These are phyloP conservation scores for Trachelus tabidus DNA, from an alignment of 2,888 invertebrate genomes.

Conservation along the genomic window DNA sequence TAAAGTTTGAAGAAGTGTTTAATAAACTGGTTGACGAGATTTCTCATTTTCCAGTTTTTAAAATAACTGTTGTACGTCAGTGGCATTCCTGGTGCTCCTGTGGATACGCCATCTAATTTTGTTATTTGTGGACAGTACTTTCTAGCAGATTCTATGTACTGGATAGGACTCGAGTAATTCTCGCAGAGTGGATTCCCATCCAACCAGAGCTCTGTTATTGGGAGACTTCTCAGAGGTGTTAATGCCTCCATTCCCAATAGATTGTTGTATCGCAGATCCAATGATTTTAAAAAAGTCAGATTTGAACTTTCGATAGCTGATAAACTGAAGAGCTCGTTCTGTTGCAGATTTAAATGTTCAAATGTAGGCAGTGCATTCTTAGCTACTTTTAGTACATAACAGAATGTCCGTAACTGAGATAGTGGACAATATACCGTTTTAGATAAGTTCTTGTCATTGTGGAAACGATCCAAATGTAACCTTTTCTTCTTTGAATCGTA, in stretches of 20 bases:
- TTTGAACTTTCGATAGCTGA: conserved; percentile 36
- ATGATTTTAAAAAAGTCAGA: conserved; percentile 42
- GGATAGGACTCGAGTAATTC: conserved; percentile 70
- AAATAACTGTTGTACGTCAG: conserved; percentile 39
- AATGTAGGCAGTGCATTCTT: conserved; percentile 44
- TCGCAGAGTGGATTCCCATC: conserved; percentile 80
- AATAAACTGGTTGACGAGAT: conserved; percentile 73
- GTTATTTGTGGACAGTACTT: conserved; percentile 69
- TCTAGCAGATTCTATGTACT: conserved; percentile 71
- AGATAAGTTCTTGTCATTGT: conserved; percentile 63
- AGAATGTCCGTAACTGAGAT: conserved; percentile 67
- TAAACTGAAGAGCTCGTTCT: conserved; percentile 48
- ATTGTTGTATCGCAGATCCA: conserved; percentile 59
- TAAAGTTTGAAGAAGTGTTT: conserved; percentile 75
- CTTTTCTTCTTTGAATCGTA: conserved; percentile 54
- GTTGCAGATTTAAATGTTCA: conserved; percentile 48
- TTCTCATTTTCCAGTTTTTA: conserved; percentile 28
- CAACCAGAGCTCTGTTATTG: conserved; percentile 69
- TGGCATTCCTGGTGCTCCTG: conserved; percentile 42
- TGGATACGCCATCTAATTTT: conserved; percentile 70
- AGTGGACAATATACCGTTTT: conserved; percentile 64
- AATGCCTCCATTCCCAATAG: conserved; percentile 52
- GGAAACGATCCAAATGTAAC: conserved; percentile 65
- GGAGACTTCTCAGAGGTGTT: conserved; percentile 58
- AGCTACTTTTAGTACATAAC: conserved; percentile 63